Evolutionary conservation across 2,888 invertebrate species (phyloP), one percentile per base, ranked within the genome.

Genomic region (Melanostoma scalare): DNA sequence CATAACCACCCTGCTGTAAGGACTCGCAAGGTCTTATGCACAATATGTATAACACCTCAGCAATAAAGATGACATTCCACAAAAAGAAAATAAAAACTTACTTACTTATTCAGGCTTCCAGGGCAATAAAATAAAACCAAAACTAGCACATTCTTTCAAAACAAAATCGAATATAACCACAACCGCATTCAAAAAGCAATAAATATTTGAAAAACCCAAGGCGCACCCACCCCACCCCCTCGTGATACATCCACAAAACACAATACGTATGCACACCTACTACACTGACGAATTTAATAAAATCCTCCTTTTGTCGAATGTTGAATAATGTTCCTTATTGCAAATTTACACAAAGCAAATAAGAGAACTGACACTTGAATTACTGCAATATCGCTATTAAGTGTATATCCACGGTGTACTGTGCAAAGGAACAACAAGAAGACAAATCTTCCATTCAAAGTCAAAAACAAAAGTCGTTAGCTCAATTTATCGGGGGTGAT

Each of bases 331-430:
- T 87, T 87, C 88, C 88, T 88, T 90, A 89, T 90, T 89, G 89
- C 88, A 89, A 88, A 90, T 89, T 89, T 88, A 89, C 87, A 89
- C 90, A 90, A 89, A 89, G 89, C 89, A 89, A 90, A 89, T 89
- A 89, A 89, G 86, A 89, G 89, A 88, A 88, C 89, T 89, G 90
- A 90, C 90, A 90, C 90, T 90, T 88, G 90, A 90, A 89, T 90
- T 90, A 89, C 89, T 88, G 87, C 82, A 80, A 72, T 75, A 63
- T 74, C 55, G 79, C 71, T 75, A 80, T 71, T 71, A 80, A 80
- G 68, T 55, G 42, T 10, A n/a, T 9, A 20, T 20, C 20, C 20
- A 20, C 20, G 20, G 56, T 73, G 56, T 75, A 80, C 58, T 65
- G 60, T 61, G 67, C 55, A 80, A 75, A 71, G 80, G 73, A 67